Evolutionary conservation across 2,888 invertebrate genomes (phyloP).

Genomic region (Stomorhina lunata): DNA sequence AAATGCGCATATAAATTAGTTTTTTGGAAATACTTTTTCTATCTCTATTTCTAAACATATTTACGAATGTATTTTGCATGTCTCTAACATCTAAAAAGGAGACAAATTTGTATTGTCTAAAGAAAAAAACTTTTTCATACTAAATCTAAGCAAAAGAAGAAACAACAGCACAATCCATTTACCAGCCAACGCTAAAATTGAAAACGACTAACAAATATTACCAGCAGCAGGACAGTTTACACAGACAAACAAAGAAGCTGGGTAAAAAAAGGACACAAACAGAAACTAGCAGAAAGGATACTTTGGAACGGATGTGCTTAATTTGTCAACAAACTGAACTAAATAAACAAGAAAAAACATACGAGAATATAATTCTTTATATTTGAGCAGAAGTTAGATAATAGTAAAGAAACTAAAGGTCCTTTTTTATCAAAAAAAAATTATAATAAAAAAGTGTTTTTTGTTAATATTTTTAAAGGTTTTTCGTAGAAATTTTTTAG

Average conservation of each 20-base stretch:
- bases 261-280: not conserved
- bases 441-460: too few species aligned
- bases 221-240: not conserved
- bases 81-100: slow-evolving; percentile 14
- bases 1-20: slow-evolving; percentile 61
- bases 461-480: not conserved
- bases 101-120: slow-evolving; percentile 14
- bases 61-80: slow-evolving; percentile 35
- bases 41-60: too few species aligned
- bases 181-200: not conserved
- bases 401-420: not conserved
- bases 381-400: not conserved
- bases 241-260: not conserved
- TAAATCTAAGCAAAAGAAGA: not conserved
- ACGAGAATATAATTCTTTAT: not conserved
- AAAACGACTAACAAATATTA: not conserved
- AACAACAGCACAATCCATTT: not conserved
- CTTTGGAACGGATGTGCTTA: slow-evolving; percentile 46
- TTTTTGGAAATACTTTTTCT: slow-evolving; percentile 5
- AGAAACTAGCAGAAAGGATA: not conserved
- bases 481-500: not conserved
- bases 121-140: not conserved
- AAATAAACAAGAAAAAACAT: slow-evolving; percentile 48
- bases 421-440: too few species aligned
- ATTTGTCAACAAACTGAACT: slow-evolving; percentile 58